Percentiles rank a stretch among this genome's conserved stretches.
phyloP scores from a whole-genome alignment of 2,113 vertebrate genomes.

The Aleadryas rufinucha region DNA sequence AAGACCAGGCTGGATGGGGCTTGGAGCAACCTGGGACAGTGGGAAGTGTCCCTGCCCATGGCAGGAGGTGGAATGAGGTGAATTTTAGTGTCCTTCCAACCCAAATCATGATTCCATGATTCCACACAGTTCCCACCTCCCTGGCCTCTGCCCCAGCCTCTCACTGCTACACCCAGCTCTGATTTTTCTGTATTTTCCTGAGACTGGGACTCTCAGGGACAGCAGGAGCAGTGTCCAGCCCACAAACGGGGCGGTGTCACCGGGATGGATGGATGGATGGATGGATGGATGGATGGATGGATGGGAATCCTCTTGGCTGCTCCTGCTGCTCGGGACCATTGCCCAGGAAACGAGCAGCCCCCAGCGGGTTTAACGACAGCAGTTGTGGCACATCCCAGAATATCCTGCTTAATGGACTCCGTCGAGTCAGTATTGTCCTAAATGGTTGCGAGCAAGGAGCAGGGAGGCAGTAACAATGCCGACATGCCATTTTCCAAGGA shows the following conservation, averaged over 20 bases:
- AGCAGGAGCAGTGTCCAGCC: background rate
- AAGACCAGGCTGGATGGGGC: accelerated
- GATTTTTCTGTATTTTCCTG: background rate
- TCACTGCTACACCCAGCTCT: background rate
- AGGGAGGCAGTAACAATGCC: background rate
- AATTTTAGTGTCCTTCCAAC: background rate
- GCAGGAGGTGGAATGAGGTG: background rate
- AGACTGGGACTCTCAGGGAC: background rate
- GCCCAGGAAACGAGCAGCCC: background rate
- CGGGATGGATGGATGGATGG: background rate
- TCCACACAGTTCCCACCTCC: accelerated
- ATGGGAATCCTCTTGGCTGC: background rate
- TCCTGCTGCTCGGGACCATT: accelerated
- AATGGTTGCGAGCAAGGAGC: background rate
- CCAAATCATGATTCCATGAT: background rate
- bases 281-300: background rate
- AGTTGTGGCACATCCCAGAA: slow-evolving; percentile 15
- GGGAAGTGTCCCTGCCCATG: background rate
- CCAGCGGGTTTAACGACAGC: background rate
- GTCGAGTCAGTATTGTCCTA: slow-evolving; percentile 1
- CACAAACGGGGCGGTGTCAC: accelerated
- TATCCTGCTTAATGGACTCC: background rate
- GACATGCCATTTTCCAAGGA: slow-evolving; percentile 5
- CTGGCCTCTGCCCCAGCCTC: background rate
- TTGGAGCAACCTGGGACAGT: accelerated